These are phyloP conservation scores for Trachythela sp. DNA, from an alignment of 64 coral and sea anemone species.

Conservation along the genomic window DNA sequence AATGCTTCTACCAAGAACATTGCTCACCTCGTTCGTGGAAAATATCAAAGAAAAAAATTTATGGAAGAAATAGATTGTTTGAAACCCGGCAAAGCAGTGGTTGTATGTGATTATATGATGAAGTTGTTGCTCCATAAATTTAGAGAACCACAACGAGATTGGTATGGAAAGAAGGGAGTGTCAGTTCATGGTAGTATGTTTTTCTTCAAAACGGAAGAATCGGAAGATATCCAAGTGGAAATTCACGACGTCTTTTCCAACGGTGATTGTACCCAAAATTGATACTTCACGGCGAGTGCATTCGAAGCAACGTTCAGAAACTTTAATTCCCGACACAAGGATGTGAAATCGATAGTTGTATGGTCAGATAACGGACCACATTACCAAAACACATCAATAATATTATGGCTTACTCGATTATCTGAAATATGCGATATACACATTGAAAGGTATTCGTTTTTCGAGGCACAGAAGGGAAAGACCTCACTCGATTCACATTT, in stretches of 20 bases:
- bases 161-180: conserved; percentile 49
- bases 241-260: conserved; percentile 24
- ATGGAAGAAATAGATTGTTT: background rate
- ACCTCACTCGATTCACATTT: conserved; percentile 48
- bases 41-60: conserved; percentile 14
- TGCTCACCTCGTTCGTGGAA: conserved; percentile 43
- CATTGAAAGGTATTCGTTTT: conserved; percentile 39
- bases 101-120: conserved; percentile 16
- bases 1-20: too few species aligned
- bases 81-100: conserved; percentile 26
- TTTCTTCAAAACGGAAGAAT: conserved; percentile 17
- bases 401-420: conserved; percentile 40
- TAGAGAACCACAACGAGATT: conserved; percentile 53
- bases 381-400: conserved; percentile 48
- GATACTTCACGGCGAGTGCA: conserved; percentile 36
- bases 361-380: conserved; percentile 57
- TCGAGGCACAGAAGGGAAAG: conserved; percentile 63
- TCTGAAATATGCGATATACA: conserved; percentile 27
- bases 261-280: conserved; percentile 29
- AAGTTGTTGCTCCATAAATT: conserved; percentile 44
- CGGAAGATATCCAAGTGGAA: conserved; percentile 28
- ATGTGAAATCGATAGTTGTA: conserved; percentile 22
- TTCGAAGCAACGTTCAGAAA: conserved; percentile 35
- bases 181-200: conserved; percentile 49
- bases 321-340: conserved; percentile 1